Base-by-base conservation (phyloP, 1,140 invertebrate genomes). In the Frieseomelitta varia region DNA sequence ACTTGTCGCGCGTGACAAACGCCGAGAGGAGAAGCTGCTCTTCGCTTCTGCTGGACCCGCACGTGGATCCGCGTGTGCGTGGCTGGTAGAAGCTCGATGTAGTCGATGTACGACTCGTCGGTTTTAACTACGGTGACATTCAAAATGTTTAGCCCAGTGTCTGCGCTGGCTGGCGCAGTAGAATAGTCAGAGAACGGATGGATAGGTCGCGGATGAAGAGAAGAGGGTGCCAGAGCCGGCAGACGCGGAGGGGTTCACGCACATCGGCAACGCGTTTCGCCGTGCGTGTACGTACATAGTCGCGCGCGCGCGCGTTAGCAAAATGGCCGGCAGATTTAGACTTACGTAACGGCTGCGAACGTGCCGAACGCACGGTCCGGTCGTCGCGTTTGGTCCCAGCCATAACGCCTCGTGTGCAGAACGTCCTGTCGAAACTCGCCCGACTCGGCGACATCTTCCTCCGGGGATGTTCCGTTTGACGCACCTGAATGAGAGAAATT, bases 301-400 rank as follows among this genome's bases (percentile, higher is more conserved):
- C 17, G 63, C 63, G 58, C 56, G 58, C 71, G 77, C 85, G 76
- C 88, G 87, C 90, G 91, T 90, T 92, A 90, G 90, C 92, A 94
- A 93, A 94, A 94, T 94, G 93, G 93, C 93, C 90, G 93, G 90
- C 91, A 91, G 92, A 94, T 94, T 94, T 93, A 93, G 93, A 91
- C 87, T 93, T 94, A 93, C 88, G 92, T 92, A 94, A 94, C 92
- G 90, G 88, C 87, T 91, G 69, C 78, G 72, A 30, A 30, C 81
- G 80, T 85, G 72, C 87, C 90, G 86, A 92, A 91, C 87, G 86
- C 83, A 86, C 24, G 89, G 79, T 74, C 90, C 88, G 90, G 84
- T 87, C 65, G 82, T 39, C 39, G 4, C 6, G 39, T 85, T 90
- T 81, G 85, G 88, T 90, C 89, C 89, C 87, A 85, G 88, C 75